phyloP scores from a whole-genome alignment of 2,888 invertebrate species.

The Drosophila atripex region DNA sequence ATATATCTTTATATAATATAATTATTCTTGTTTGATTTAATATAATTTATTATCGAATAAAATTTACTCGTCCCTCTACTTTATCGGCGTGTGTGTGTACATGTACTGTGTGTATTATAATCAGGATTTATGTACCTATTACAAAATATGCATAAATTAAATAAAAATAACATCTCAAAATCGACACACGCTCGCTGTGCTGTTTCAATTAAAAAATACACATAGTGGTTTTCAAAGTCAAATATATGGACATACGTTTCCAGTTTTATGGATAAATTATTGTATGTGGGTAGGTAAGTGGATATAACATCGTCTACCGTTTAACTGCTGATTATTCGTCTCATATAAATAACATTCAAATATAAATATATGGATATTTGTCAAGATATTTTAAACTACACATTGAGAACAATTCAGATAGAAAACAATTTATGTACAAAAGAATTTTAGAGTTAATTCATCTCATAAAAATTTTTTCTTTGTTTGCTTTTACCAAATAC shows the following conservation, averaged over 20 bases:
- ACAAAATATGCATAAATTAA: constrained; percentile 46
- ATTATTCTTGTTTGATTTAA: constrained; percentile 43
- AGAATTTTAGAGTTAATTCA: constrained; percentile 9
- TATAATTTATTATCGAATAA: constrained; percentile 64
- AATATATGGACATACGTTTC: constrained; percentile 42
- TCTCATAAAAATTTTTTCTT: constrained; percentile 22
- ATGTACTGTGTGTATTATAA: constrained; percentile 37
- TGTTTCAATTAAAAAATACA: constrained; percentile 45
- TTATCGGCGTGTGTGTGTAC: constrained; percentile 37
- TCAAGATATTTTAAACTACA: constrained; percentile 56
- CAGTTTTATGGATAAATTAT: constrained; percentile 52
- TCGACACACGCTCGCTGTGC: constrained; percentile 45
- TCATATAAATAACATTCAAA: constrained; percentile 47
- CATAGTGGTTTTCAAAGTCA: constrained; percentile 36
- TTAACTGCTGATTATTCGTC: constrained; percentile 39
- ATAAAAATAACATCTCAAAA: constrained; percentile 39
- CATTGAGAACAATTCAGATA: constrained; percentile 69
- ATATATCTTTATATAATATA: constrained; percentile 58
- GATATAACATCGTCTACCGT: constrained; percentile 44
- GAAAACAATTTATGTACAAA: constrained; percentile 48
- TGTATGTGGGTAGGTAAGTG: constrained; percentile 34
- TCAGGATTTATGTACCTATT: constrained; percentile 31
- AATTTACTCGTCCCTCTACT: constrained; percentile 52
- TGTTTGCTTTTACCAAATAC: constrained; percentile 42
- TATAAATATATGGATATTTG: constrained; percentile 47